Evolutionary conservation across 2,797 vertebrate genomes (phyloP).

Genomic region (Sciaenops ocellatus): DNA sequence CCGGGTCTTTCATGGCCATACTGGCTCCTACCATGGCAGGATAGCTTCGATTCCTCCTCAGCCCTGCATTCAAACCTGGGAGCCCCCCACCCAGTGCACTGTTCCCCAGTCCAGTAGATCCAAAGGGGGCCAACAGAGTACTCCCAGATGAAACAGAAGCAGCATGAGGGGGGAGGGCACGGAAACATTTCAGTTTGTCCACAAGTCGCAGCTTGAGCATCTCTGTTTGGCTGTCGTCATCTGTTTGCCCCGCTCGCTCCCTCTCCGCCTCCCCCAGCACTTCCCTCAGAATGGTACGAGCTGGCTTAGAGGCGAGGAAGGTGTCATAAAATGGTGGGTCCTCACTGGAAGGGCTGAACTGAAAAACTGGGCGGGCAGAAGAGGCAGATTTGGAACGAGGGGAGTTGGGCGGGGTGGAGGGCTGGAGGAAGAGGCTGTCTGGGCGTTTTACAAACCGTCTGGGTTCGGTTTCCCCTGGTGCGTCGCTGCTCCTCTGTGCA

Average conservation of each 20-base stretch:
- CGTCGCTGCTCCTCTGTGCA: background rate
- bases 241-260: constrained; percentile 77
- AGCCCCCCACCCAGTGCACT: constrained; percentile 86
- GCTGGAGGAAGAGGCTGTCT: constrained; percentile 64
- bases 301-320: constrained; percentile 97
- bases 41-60: constrained; percentile 95
- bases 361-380: constrained; percentile 81
- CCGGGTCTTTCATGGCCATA: constrained; percentile 96
- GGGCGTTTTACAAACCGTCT: constrained; percentile 48
- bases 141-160: constrained; percentile 73
- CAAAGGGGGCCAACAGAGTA: constrained; percentile 82
- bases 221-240: constrained; percentile 90
- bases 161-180: constrained; percentile 85
- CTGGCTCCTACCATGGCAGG: constrained; percentile 98
- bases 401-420: constrained; percentile 92
- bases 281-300: constrained; percentile 95
- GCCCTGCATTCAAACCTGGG: constrained; percentile 88
- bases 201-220: constrained; percentile 93
- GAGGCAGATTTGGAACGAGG: constrained; percentile 82
- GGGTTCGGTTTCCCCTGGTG: constrained; percentile 2
- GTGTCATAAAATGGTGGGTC: constrained; percentile 89
- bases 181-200: constrained; percentile 95
- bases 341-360: constrained; percentile 90
- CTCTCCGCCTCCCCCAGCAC: constrained; percentile 88
- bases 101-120: constrained; percentile 78